These are phyloP conservation scores for Cheirogaleus medius DNA, from an alignment of 2,113 vertebrate species.

Conservation along the genomic window DNA sequence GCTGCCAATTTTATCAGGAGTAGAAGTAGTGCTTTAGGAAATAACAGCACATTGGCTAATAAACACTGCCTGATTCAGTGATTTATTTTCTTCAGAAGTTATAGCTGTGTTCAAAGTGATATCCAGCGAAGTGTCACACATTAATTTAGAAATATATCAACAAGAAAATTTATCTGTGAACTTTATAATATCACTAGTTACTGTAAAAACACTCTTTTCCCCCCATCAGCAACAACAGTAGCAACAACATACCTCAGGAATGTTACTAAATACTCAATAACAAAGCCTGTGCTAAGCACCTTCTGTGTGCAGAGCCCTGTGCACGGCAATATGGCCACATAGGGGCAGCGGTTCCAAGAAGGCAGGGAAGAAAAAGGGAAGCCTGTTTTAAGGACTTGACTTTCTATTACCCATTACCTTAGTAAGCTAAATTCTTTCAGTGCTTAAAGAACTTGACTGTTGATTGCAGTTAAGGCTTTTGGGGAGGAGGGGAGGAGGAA, in stretches of 20 bases:
- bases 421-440: not conserved
- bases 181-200: not conserved
- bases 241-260: not conserved
- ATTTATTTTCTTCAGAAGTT: conserved; percentile 68
- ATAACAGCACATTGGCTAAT: conserved; percentile 51
- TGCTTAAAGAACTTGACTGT: not conserved
- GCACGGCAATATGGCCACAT: not conserved
- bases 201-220: not conserved
- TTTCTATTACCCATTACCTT: not conserved
- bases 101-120: conserved; percentile 56
- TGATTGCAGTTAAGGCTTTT: not conserved
- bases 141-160: conserved; percentile 69
- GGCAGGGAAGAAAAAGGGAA: not conserved
- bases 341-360: rapidly evolving
- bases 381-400: not conserved
- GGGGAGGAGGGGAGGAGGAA: rapidly evolving
- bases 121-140: conserved; percentile 52
- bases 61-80: conserved; percentile 48
- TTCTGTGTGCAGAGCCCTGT: not conserved
- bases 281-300: not conserved
- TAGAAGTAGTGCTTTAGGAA: conserved; percentile 44
- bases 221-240: not conserved
- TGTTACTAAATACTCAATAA: not conserved
- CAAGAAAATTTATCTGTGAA: conserved; percentile 45
- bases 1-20: conserved; percentile 54